These are phyloP conservation scores for Megalops atlanticus DNA, from an alignment of 2,113 vertebrate species.

Conservation along the genomic window DNA sequence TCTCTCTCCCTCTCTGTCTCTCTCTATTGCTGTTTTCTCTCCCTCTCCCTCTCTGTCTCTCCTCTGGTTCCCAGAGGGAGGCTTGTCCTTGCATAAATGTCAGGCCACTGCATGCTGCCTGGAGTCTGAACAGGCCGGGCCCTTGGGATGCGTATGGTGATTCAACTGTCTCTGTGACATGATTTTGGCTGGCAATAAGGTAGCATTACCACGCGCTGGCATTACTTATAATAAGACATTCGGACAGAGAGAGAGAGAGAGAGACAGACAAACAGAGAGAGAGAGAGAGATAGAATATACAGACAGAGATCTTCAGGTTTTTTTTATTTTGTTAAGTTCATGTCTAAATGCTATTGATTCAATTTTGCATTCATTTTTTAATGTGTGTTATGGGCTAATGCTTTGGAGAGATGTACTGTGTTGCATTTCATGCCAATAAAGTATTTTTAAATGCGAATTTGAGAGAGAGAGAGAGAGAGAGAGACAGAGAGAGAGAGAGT, in stretches of 20 bases:
- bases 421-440: too few species aligned
- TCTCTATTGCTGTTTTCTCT: not conserved
- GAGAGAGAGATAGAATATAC: not conserved
- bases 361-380: too few species aligned
- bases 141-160: not conserved
- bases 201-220: not conserved
- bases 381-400: too few species aligned
- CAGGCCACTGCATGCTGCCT: not conserved
- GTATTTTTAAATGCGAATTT: too few species aligned
- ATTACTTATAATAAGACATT: not conserved
- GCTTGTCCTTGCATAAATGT: slow-evolving; percentile 14
- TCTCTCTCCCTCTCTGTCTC: not conserved
- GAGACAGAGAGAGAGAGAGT: too few species aligned
- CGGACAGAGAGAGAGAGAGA: slow-evolving; percentile 24
- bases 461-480: too few species aligned
- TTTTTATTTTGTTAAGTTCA: too few species aligned
- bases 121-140: not conserved
- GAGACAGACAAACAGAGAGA: not conserved
- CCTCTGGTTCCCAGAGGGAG: slow-evolving; percentile 6
- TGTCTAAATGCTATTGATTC: too few species aligned
- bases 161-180: not conserved
- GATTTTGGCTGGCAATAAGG: not conserved
- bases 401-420: too few species aligned
- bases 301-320: not conserved
- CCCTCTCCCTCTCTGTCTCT: not conserved